Percentiles rank a stretch among this genome's conserved stretches.
Conservation (phyloP, 2,888 invertebrate genomes). For the Sarcophaga variegata region DNA sequence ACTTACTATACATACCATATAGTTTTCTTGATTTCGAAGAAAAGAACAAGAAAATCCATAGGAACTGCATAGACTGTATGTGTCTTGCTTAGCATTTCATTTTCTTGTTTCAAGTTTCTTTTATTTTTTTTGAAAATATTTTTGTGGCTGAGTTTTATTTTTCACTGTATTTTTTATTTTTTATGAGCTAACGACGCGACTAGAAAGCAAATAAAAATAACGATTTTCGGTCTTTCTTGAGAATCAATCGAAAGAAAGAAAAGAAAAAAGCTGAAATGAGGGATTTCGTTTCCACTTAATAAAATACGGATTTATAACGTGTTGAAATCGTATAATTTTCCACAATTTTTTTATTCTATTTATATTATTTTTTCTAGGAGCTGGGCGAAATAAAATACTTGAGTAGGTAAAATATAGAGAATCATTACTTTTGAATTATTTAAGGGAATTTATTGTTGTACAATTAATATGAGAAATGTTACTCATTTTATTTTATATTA, state of each 20-base stretch:
- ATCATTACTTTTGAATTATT: too few species aligned
- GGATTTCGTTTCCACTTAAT: slow-evolving; percentile 64
- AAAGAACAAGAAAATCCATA: background rate
- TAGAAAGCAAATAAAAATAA: slow-evolving; percentile 60
- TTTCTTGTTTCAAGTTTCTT: background rate
- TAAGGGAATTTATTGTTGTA: too few species aligned
- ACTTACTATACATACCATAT: background rate
- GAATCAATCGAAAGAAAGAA: background rate
- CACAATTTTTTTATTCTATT: background rate
- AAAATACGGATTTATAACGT: slow-evolving; percentile 67
- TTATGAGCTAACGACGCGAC: slow-evolving; percentile 62
- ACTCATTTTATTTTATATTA: too few species aligned
- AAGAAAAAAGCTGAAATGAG: background rate
- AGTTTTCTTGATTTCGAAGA: slow-evolving; percentile 9
- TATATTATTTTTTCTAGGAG: background rate
- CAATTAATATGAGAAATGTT: too few species aligned
- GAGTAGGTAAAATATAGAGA: too few species aligned
- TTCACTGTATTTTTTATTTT: slow-evolving; percentile 10
- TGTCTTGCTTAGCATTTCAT: slow-evolving; percentile 24
- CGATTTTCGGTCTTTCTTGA: slow-evolving; percentile 1
- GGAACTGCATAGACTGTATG: background rate
- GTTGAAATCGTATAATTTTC: slow-evolving; percentile 50
- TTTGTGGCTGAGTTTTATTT: background rate
- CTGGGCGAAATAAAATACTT: too few species aligned
- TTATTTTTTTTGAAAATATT: too few species aligned